Conservation (phyloP, 2,113 vertebrate genomes). For the Barnardius zonarius region DNA sequence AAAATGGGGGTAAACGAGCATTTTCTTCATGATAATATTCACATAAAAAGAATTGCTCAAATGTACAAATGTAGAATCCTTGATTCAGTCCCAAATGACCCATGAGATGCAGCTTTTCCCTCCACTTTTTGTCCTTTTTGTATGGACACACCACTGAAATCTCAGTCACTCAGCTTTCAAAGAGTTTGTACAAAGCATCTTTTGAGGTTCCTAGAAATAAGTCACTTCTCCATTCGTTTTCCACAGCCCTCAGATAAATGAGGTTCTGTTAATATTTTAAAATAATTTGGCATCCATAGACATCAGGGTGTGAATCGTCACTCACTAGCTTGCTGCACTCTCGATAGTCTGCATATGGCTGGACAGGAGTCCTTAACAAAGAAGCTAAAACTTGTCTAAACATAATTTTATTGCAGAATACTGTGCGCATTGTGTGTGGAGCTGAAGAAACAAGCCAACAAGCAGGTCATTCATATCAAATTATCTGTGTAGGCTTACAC, state of each 20-base stretch:
- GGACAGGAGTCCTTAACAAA: neutral
- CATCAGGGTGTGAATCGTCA: neutral
- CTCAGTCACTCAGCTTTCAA: neutral
- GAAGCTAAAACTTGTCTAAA: neutral
- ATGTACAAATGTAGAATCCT: neutral
- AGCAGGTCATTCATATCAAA: neutral
- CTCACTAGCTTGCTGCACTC: neutral
- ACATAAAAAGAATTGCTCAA: neutral
- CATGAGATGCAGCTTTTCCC: neutral
- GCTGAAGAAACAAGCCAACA: neutral
- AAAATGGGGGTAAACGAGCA: neutral
- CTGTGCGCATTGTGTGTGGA: neutral
- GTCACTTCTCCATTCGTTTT: neutral
- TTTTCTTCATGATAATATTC: neutral
- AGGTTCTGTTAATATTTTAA: conserved; percentile 1
- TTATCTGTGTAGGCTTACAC: neutral
- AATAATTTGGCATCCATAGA: neutral
- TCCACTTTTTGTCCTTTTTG: neutral
- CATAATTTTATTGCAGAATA: neutral
- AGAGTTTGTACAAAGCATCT: neutral
- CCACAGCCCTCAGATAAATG: neutral
- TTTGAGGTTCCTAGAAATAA: neutral
- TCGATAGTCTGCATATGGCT: neutral
- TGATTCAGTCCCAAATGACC: neutral
- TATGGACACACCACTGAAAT: neutral